Evolutionary conservation across 2,797 vertebrate genomes (phyloP).

Genomic region (Myoxocephalus aenaeus): DNA sequence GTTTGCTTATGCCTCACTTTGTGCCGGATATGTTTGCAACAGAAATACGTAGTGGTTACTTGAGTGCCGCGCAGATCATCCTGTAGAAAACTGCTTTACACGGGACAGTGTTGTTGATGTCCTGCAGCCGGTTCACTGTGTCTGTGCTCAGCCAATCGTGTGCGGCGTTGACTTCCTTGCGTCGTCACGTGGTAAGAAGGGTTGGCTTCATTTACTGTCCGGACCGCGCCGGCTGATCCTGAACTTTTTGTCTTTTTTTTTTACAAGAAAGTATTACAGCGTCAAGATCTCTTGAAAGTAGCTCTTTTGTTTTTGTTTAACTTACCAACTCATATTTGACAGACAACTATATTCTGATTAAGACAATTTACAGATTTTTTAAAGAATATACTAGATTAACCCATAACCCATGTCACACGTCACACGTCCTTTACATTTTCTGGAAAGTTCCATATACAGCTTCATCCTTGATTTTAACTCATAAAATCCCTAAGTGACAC

Average conservation of each 20-base stretch:
- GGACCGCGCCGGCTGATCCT: constrained; percentile 2
- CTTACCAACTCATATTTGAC: background rate
- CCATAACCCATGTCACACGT: too few relatives aligned
- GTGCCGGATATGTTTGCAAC: background rate
- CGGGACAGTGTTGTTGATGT: constrained; percentile 37
- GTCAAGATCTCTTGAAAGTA: background rate
- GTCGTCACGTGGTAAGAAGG: constrained; percentile 34
- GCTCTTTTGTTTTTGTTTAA: too few relatives aligned
- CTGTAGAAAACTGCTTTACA: background rate
- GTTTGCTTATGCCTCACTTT: background rate
- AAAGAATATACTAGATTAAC: background rate
- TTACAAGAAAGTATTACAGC: background rate
- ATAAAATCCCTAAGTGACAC: too few relatives aligned
- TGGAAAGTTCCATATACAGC: too few relatives aligned
- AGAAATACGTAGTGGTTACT: background rate
- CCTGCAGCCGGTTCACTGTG: background rate
- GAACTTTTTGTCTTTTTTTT: too few relatives aligned
- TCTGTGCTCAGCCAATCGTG: constrained; percentile 51
- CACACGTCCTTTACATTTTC: too few relatives aligned
- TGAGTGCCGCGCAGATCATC: background rate
- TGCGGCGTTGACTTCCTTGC: background rate
- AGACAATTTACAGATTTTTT: background rate
- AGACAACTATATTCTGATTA: background rate
- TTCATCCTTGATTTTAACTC: too few relatives aligned
- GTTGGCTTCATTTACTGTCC: constrained; percentile 12